Evolutionary conservation across 2,797 vertebrate genomes (phyloP).

Genomic region (Phataginus tricuspis): DNA sequence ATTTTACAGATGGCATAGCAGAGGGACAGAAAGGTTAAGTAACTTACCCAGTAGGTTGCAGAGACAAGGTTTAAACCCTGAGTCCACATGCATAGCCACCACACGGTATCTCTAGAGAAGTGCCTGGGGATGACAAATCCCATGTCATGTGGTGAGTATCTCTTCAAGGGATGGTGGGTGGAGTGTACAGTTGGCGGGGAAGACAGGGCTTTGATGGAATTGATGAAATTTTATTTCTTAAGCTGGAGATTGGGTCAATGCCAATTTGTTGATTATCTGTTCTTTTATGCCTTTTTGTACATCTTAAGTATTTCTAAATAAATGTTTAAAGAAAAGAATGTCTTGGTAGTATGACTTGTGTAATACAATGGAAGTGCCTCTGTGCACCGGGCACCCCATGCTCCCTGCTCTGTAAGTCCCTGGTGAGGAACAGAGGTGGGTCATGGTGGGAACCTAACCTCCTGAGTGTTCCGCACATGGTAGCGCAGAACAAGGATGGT

Average conservation of each 20-base stretch:
- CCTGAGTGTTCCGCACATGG: not conserved
- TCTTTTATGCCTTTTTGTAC: not conserved
- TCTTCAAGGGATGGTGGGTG: no score
- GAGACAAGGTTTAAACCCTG: not conserved
- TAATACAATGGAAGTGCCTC: not conserved
- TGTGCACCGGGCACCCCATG: not conserved
- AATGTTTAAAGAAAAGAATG: not conserved
- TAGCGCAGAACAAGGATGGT: not conserved
- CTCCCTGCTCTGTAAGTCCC: not conserved
- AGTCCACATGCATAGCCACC: not conserved
- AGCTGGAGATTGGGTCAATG: not conserved
- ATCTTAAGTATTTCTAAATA: not conserved
- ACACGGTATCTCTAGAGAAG: not conserved
- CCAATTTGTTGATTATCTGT: not conserved
- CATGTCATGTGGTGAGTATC: fast-evolving
- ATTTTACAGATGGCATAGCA: not conserved
- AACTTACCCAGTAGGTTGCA: not conserved
- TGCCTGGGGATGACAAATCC: not conserved
- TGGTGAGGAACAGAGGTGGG: not conserved
- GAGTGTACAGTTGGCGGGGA: no score
- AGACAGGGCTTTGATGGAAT: not conserved
- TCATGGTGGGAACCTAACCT: no score
- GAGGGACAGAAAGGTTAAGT: not conserved
- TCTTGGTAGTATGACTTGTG: not conserved
- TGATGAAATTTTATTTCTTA: not conserved